Percentiles rank a stretch among this genome's conserved stretches.
These are phyloP conservation scores for Aromia moschata DNA, from an alignment of 2,888 invertebrate genomes.

Conservation along the genomic window DNA sequence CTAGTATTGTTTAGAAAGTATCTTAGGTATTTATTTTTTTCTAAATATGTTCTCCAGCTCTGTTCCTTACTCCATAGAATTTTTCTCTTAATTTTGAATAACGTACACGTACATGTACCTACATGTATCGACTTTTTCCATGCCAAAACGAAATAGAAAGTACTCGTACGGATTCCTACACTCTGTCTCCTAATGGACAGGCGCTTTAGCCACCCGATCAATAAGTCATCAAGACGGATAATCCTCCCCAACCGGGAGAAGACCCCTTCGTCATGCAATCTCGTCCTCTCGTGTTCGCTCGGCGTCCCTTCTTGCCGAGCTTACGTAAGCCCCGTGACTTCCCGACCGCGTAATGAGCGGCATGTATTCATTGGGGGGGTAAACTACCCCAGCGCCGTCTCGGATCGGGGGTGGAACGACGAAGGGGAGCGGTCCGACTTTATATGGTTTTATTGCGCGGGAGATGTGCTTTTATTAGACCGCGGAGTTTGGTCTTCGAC, in stretches of 20 bases:
- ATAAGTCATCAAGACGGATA: constrained; percentile 30
- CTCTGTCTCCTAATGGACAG: constrained; percentile 7
- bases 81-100: no score
- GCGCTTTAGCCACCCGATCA: constrained; percentile 16
- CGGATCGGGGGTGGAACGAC: constrained; percentile 49
- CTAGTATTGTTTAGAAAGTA: no score
- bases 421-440: constrained; percentile 57
- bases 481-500: constrained; percentile 45
- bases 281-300: constrained; percentile 24
- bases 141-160: constrained; percentile 1
- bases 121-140: no score
- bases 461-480: constrained; percentile 60
- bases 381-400: constrained; percentile 56
- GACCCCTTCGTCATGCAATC: constrained; percentile 19
- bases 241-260: constrained; percentile 10
- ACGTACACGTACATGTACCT: no score
- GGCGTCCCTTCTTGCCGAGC: constrained; percentile 10
- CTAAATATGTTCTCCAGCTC: no score
- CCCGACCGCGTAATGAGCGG: constrained; percentile 59
- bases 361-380: constrained; percentile 61
- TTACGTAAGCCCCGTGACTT: constrained; percentile 53
- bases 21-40: no score
- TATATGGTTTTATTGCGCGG: constrained; percentile 60
- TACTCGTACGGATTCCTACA: constrained; percentile 24
- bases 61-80: no score